Conservation (phyloP, 2,888 invertebrate genomes). For the Cephalotes varians region DNA sequence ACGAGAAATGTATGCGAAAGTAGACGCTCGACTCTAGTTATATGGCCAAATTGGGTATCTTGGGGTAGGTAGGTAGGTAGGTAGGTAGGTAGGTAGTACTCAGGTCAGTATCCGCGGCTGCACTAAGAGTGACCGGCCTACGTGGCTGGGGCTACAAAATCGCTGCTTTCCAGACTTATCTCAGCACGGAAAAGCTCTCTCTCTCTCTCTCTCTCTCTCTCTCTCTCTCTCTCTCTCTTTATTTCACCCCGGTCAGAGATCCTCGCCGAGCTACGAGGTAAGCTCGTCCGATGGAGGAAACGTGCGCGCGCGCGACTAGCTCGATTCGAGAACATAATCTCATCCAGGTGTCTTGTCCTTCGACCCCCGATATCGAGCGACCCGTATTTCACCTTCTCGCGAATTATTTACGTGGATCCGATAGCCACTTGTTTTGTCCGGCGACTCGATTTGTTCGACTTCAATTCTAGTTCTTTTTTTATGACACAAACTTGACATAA, state of each 20-base stretch:
- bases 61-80: slow-evolving; percentile 16
- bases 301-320: slow-evolving; percentile 33
- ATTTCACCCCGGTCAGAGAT: slow-evolving; percentile 6
- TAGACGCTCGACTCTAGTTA: slow-evolving; percentile 73
- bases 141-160: slow-evolving; percentile 69
- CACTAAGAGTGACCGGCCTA: slow-evolving; percentile 41
- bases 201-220: not conserved
- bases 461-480: slow-evolving; percentile 13
- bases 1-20: slow-evolving; percentile 75
- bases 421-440: slow-evolving; percentile 50
- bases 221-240: slow-evolving; percentile 23
- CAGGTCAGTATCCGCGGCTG: slow-evolving; percentile 35
- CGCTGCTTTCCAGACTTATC: slow-evolving; percentile 76
- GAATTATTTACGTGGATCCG: slow-evolving; percentile 59
- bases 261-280: slow-evolving; percentile 15
- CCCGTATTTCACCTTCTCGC: slow-evolving; percentile 43
- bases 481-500: not conserved
- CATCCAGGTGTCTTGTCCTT: slow-evolving; percentile 44
- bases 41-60: slow-evolving; percentile 49
- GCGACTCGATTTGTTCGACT: slow-evolving; percentile 33
- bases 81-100: slow-evolving; percentile 18
- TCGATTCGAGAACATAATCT: slow-evolving; percentile 53
- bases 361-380: slow-evolving; percentile 42
- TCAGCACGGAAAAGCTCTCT: slow-evolving; percentile 64
- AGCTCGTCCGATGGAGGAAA: slow-evolving; percentile 29